phyloP scores from a whole-genome alignment of 2,888 invertebrate species.

The Brenthis hecate region DNA sequence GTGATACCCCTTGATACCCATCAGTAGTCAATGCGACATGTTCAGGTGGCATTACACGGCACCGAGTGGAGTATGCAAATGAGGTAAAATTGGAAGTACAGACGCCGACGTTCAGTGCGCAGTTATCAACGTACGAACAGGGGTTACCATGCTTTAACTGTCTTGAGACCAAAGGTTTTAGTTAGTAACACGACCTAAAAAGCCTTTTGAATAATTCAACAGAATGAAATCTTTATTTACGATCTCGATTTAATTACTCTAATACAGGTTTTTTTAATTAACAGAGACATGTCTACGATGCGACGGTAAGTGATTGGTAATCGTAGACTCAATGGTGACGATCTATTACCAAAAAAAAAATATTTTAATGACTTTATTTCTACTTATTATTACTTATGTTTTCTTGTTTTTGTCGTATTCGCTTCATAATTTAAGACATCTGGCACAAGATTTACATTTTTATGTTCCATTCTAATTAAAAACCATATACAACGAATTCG shows the following conservation, averaged over 20 bases:
- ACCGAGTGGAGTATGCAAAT: conserved; percentile 69
- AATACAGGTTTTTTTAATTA: conserved; percentile 29
- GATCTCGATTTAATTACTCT: conserved; percentile 21
- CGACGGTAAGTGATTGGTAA: conserved; percentile 9
- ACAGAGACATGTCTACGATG: conserved; percentile 10
- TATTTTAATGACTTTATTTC: not conserved
- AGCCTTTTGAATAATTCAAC: conserved; percentile 32
- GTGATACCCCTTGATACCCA: conserved; percentile 36
- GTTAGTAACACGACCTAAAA: conserved; percentile 10
- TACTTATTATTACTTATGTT: not conserved
- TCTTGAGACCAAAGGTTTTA: conserved; percentile 17
- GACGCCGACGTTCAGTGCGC: conserved; percentile 55
- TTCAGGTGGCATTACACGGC: conserved; percentile 52
- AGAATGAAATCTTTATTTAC: conserved; percentile 18
- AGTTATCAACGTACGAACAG: conserved; percentile 55
- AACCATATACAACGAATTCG: too few relatives aligned
- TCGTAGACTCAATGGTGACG: conserved; percentile 9
- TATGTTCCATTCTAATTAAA: too few relatives aligned
- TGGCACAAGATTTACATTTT: too few relatives aligned
- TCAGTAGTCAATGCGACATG: conserved; percentile 53
- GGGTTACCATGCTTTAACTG: conserved; percentile 37
- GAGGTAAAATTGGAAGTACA: conserved; percentile 69
- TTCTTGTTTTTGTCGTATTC: too few relatives aligned
- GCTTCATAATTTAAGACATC: too few relatives aligned
- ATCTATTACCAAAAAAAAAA: not conserved